Evolutionary conservation across 2,797 vertebrate species (phyloP), one percentile per base, ranked within the genome.

Genomic region (Sebastes wilsoni): DNA sequence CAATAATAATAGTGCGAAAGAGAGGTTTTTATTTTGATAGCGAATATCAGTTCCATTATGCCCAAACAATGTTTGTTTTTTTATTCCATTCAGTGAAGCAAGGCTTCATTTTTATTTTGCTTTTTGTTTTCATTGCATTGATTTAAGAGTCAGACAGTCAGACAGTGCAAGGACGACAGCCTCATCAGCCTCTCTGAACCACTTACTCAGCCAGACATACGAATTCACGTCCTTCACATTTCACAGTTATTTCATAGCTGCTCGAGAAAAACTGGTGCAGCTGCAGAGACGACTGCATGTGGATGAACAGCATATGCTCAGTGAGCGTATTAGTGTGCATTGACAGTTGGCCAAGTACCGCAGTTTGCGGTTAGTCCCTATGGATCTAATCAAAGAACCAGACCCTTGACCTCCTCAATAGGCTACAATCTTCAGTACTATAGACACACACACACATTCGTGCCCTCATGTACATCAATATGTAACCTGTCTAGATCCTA

Each of bases 351-450:
- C 64, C 23, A 28, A 66, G 75, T 23, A 1, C 18, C 25, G 60
- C 64, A 70, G 49, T 55, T 67, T 49, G 54, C 16, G 18, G 32
- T 34, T 25, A 13, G 32, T 72, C 70, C 59, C 70, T 28, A 7
- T n/a, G 59, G 59, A 62, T 75, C 52, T 66, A 52, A 81, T 77
- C 59, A 77, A 66, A 75, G 28, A 71, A 70, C 36, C 32, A 61
- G 36, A 70, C 5, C 12, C 8, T 10, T 65, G 52, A 18, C 55
- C 27, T 28, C 36, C 52, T n/a, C 14, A 28, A 3, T 46, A 46
- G 42, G 16, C 42, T 72, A 10, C 14, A 72, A n/a, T 81, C 27
- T 32, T 27, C 36, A 14, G 4, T 59, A 23, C 10, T 32, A n/a
- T 25, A 46, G 4, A 46, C 13, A 66, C 70, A 61, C 56, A 68